phyloP scores from a whole-genome alignment of 2,113 vertebrate genomes.

The Dasyurus viverrinus region DNA sequence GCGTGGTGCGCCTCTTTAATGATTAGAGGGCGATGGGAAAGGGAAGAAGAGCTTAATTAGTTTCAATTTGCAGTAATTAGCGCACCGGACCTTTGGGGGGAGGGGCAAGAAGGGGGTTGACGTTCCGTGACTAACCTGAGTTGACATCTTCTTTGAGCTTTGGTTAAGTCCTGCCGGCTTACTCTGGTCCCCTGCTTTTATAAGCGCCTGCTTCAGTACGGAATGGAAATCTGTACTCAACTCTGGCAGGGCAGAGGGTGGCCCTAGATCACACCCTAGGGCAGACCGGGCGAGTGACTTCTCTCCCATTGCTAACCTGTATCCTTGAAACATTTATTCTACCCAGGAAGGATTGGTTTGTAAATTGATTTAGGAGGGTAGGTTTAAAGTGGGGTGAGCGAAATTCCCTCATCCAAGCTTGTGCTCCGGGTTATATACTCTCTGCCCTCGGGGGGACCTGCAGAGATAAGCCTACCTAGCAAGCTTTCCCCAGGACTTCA shows the following conservation, averaged over 20 bases:
- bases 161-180: not conserved
- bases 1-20: conserved; percentile 67
- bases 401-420: not conserved
- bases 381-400: not conserved
- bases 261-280: not conserved
- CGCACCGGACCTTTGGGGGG: conserved; percentile 77
- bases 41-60: conserved; percentile 80
- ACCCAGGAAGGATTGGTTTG: not conserved
- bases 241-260: not conserved
- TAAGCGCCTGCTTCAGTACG: not conserved
- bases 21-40: conserved; percentile 77
- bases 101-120: conserved; percentile 50
- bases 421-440: not conserved
- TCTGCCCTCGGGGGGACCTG: not conserved
- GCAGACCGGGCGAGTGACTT: not conserved
- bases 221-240: not conserved
- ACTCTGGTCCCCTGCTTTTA: not conserved
- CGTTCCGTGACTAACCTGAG: not conserved
- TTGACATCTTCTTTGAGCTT: not conserved
- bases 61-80: conserved; percentile 81
- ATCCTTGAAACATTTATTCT: not conserved
- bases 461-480: not conserved
- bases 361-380: not conserved
- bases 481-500: not conserved
- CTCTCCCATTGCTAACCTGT: not conserved